These are phyloP conservation scores for Drosophila buzzatii DNA, from an alignment of 2,888 invertebrate genomes.

Conservation along the genomic window DNA sequence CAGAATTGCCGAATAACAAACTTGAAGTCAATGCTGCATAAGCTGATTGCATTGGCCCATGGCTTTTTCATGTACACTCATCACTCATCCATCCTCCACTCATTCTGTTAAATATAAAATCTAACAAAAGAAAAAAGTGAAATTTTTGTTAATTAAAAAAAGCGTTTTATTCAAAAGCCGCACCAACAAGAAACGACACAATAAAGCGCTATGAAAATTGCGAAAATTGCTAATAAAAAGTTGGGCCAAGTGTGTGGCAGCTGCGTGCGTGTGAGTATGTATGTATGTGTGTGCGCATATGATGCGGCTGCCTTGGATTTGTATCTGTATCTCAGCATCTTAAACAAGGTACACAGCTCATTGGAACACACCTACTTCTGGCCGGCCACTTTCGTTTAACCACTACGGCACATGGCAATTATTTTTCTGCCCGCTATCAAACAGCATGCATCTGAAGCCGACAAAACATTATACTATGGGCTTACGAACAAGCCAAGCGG, in stretches of 20 bases:
- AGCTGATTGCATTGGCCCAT: slow-evolving; percentile 7
- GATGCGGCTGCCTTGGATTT: slow-evolving; percentile 53
- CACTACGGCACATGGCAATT: slow-evolving; percentile 58
- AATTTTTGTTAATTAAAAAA: slow-evolving; percentile 74
- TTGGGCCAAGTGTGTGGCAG: slow-evolving; percentile 28
- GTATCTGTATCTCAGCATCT: slow-evolving; percentile 57
- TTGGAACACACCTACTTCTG: slow-evolving; percentile 65
- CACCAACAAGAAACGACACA: slow-evolving; percentile 29
- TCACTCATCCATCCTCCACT: slow-evolving; percentile 18
- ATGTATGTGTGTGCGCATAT: slow-evolving; percentile 27
- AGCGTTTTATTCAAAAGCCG: slow-evolving; percentile 50
- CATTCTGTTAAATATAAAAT: slow-evolving; percentile 48
- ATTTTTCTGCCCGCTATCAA: slow-evolving; percentile 52
- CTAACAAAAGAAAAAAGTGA: slow-evolving; percentile 64
- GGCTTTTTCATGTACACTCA: slow-evolving; percentile 1
- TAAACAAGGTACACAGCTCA: slow-evolving; percentile 46
- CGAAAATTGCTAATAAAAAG: slow-evolving; percentile 73
- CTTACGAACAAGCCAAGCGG: not conserved
- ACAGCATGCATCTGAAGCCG: slow-evolving; percentile 54
- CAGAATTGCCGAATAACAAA: slow-evolving; percentile 17
- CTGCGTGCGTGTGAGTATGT: slow-evolving; percentile 24
- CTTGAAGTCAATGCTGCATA: slow-evolving; percentile 4
- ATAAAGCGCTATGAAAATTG: slow-evolving; percentile 59
- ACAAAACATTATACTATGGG: slow-evolving; percentile 11
- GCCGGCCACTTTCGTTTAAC: slow-evolving; percentile 68